Percentiles rank a stretch among this genome's conserved stretches.
phyloP scores from a whole-genome alignment of 2,888 invertebrate genomes.

The Stramonita haemastoma region DNA sequence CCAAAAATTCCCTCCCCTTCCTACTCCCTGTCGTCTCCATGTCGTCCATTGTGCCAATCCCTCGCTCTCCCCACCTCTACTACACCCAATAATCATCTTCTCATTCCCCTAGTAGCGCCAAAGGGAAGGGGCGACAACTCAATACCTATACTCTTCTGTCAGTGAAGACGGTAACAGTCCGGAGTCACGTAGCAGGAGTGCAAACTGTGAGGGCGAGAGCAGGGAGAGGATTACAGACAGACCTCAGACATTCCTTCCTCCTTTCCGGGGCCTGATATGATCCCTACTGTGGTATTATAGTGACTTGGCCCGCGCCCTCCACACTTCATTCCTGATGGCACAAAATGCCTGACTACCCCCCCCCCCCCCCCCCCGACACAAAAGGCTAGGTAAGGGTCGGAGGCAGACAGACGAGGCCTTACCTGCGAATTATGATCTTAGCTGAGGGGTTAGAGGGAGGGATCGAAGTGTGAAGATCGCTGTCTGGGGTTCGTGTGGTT shows the following conservation, averaged over 20 bases:
- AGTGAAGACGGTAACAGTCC: neutral
- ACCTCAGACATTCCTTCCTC: neutral
- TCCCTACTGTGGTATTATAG: neutral
- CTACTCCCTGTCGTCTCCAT: neutral
- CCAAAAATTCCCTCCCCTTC: neutral
- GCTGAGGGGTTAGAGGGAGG: neutral
- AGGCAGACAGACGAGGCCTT: neutral
- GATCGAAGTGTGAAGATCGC: neutral
- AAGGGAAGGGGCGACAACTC: neutral
- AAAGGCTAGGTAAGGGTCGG: neutral
- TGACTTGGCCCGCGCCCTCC: neutral
- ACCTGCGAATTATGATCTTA: slow-evolving; percentile 2
- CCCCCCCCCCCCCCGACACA: no score
- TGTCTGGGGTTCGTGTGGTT: neutral
- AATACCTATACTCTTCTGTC: slow-evolving; percentile 25
- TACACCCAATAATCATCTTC: slow-evolving; percentile 13
- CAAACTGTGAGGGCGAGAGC: slow-evolving; percentile 7
- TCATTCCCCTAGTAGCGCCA: neutral
- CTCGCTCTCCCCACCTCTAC: neutral
- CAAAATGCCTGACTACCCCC: neutral
- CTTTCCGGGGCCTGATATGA: neutral
- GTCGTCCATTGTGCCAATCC: neutral
- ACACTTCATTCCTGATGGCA: neutral
- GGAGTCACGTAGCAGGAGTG: neutral
- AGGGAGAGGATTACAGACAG: neutral